phyloP scores from a whole-genome alignment of 2,888 invertebrate species.

The Ischnura elegans region DNA sequence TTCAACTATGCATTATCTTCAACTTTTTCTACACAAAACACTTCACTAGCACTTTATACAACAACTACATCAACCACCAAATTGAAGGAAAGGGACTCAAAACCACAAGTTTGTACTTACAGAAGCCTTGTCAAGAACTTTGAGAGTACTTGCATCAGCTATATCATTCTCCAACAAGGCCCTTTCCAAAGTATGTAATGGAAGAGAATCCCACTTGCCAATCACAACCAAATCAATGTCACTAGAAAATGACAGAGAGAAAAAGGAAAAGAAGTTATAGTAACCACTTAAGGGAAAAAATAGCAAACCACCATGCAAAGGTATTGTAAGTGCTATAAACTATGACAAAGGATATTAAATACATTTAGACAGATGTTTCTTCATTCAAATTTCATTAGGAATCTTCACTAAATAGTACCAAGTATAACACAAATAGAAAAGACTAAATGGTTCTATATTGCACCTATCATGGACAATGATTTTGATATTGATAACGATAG shows the following conservation, averaged over 20 bases:
- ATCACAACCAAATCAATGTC: conserved; percentile 88
- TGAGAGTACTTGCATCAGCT: conserved; percentile 93
- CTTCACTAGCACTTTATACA: conserved; percentile 18
- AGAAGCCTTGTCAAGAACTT: conserved; percentile 98
- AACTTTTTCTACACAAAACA: too few species aligned
- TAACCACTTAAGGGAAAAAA: not conserved
- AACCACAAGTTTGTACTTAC: conserved; percentile 78
- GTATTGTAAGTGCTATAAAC: not conserved
- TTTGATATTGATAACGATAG: too few species aligned
- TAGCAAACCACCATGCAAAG: conserved; percentile 25
- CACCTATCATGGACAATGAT: too few species aligned
- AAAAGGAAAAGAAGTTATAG: conserved; percentile 4
- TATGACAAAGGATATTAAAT: not conserved
- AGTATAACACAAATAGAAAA: too few species aligned
- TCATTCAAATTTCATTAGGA: too few species aligned
- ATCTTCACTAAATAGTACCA: too few species aligned
- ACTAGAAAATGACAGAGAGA: conserved; percentile 77
- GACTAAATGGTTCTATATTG: too few species aligned
- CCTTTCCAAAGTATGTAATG: conserved; percentile 93
- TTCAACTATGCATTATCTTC: too few species aligned
- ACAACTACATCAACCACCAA: not conserved
- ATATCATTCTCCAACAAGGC: conserved; percentile 94
- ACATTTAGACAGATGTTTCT: too few species aligned
- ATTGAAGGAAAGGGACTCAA: not conserved
- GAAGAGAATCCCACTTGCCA: conserved; percentile 83